These are phyloP conservation scores for Muricea muricata DNA, from an alignment of 92 coral and sea anemone genomes.

Conservation along the genomic window DNA sequence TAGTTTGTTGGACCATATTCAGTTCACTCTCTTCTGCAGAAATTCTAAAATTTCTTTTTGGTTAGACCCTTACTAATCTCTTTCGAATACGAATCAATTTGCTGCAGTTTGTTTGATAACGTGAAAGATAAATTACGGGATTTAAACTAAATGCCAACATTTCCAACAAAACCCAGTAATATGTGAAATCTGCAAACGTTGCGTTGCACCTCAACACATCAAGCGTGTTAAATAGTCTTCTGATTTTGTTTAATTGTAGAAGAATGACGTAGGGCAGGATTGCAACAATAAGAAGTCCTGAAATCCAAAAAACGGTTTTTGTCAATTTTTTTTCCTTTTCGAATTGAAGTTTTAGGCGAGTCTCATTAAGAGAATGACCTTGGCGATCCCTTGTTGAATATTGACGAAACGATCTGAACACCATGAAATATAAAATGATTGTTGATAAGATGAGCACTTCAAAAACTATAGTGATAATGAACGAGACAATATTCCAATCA, in stretches of 20 bases:
- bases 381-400: background rate
- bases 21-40: background rate
- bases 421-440: background rate
- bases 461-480: background rate
- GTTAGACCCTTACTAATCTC: background rate
- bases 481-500: background rate
- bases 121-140: background rate
- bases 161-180: background rate
- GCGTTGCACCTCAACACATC: background rate
- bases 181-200: background rate
- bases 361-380: background rate
- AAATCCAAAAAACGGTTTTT: constrained; percentile 1
- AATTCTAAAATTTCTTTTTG: background rate
- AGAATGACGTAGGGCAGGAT: constrained; percentile 8
- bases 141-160: background rate
- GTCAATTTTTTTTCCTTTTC: constrained; percentile 30
- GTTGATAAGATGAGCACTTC: background rate
- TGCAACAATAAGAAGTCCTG: constrained; percentile 23
- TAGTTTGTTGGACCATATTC: background rate
- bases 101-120: background rate
- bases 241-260: background rate
- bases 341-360: background rate
- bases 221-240: background rate
- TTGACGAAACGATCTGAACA: background rate
- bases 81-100: background rate